Evolutionary conservation across 1,140 invertebrate species (phyloP).

Genomic region (Pteromalus puparum): DNA sequence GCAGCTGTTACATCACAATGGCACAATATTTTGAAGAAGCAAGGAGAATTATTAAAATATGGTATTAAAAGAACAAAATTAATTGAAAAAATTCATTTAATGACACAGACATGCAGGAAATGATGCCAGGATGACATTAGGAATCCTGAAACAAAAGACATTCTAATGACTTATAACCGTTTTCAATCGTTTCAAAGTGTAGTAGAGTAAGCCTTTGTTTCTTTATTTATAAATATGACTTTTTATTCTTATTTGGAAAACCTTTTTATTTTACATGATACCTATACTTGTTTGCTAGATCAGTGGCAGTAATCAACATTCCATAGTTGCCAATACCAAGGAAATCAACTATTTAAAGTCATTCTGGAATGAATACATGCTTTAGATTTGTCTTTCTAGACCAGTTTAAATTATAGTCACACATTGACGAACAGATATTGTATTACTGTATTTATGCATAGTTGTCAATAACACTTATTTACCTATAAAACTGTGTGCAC

Average conservation of each 20-base stretch:
- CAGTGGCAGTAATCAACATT: slow-evolving; percentile 32
- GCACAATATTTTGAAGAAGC: not conserved
- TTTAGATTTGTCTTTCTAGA: slow-evolving; percentile 14
- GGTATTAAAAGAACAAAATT: not conserved
- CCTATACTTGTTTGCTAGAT: slow-evolving; percentile 27
- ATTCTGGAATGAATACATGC: slow-evolving; percentile 27
- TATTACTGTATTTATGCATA: slow-evolving; percentile 5
- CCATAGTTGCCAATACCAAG: slow-evolving; percentile 2
- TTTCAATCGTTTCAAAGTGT: not conserved
- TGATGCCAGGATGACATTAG: not conserved
- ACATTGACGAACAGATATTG: slow-evolving; percentile 10
- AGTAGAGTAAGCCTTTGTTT: not conserved
- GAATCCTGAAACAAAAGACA: slow-evolving; percentile 31
- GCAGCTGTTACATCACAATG: not conserved
- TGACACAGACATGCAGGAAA: slow-evolving; percentile 23
- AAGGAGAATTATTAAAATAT: not conserved
- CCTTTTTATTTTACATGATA: not conserved
- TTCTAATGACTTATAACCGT: not conserved
- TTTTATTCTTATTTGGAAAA: slow-evolving; percentile 16
- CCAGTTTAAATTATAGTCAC: slow-evolving; percentile 10
- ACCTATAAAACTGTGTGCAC: slow-evolving; percentile 31
- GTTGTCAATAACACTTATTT: slow-evolving; percentile 32
- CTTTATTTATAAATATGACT: slow-evolving; percentile 21
- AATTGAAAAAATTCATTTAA: slow-evolving; percentile 31
- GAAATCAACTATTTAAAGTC: not conserved